Base-by-base conservation (phyloP, 1,140 invertebrate species). In the Conus betulinus region DNA sequence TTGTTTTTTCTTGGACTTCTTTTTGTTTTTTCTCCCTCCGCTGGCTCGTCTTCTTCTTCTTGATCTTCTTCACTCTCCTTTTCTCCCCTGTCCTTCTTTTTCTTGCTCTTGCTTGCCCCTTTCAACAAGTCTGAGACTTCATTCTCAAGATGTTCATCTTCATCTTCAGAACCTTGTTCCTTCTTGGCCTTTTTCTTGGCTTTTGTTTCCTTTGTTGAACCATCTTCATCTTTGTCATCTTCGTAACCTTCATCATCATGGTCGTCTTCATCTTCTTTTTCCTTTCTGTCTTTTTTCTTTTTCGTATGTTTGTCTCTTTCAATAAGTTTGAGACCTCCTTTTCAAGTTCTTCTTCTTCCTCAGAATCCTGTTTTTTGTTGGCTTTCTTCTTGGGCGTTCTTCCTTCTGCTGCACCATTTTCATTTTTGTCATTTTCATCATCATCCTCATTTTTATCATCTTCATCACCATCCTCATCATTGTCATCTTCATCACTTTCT, bases 51-150 rank as follows among this genome's bases (percentile, higher is more conserved):
- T 67, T 85, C 76, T 60, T 84, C 74, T 53, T 85, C 27, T 85
- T 88, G 27, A 55, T 90, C 76, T 57, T 57, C 85, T 74, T 67
- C 53, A 20, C 84, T 83, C 55, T 25, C 51, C 10, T 76, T 81
- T 10, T 86, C 88, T 55, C 89, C 83, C 11, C 52, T 85, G n/a
- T 86, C 78, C 10, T 91, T 74, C 39, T 83, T 84, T 15, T 63
- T 57, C 27, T 52, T 76, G 5, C 7, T 6, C 7, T 20, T 25
- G 7, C 52, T 60, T 71, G 51, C n/a, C 5, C 20, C 67, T 71
- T 87, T 87, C 53, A 83, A 25, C 25, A 67, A 52, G 53, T 39
- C 79, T 13, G 53, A 17, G 6, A 63, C 60, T 51, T 81, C 55
- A 23, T 89, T 89, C 39, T 79, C 88, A 3, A 85, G 17, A 6